These are phyloP conservation scores for Cremastinae sp. DNA, from an alignment of 2,888 invertebrate species.

Conservation along the genomic window DNA sequence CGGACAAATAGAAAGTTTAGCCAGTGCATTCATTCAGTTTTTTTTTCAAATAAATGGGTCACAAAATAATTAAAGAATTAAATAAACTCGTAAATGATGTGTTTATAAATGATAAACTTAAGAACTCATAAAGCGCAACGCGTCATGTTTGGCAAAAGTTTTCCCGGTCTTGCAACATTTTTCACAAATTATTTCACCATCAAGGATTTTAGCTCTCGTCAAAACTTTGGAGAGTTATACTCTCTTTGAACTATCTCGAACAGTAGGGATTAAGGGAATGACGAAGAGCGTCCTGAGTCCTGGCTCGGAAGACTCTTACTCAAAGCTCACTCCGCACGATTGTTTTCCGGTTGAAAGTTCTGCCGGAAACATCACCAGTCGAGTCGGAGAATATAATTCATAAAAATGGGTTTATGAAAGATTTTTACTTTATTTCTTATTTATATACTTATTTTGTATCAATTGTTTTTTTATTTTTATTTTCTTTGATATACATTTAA, in stretches of 20 bases:
- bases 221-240: not conserved
- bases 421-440: not conserved
- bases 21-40: not conserved
- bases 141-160: not conserved
- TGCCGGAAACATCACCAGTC: not conserved
- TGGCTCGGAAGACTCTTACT: not conserved
- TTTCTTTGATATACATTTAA: not conserved
- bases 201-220: constrained; percentile 3
- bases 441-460: not conserved
- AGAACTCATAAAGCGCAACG: too few species aligned
- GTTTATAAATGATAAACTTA: too few species aligned
- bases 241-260: constrained; percentile 8
- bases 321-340: constrained; percentile 17
- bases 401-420: constrained; percentile 20
- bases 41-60: not conserved
- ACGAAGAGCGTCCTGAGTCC: constrained; percentile 28
- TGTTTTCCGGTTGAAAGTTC: constrained; percentile 41
- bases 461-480: not conserved
- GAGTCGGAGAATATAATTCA: not conserved
- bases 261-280: constrained; percentile 17
- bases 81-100: too few species aligned
- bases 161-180: not conserved
- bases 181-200: constrained; percentile 16
- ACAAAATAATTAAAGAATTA: not conserved
- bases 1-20: not conserved